Evolutionary conservation across 2,888 invertebrate species (phyloP).

Genomic region (Dasypogon diadema): DNA sequence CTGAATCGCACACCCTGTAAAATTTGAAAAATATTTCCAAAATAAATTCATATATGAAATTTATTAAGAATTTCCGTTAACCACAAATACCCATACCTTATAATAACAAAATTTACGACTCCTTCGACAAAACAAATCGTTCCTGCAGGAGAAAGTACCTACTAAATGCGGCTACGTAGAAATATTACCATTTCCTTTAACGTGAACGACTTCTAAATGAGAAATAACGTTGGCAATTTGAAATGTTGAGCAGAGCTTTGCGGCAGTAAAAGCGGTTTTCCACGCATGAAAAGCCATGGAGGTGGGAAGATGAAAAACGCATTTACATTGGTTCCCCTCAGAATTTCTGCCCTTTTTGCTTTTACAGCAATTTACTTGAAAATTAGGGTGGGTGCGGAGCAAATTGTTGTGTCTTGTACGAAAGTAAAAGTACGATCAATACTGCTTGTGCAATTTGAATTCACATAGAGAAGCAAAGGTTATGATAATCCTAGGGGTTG

Average conservation of each 20-base stretch:
- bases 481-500: neutral
- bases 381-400: neutral
- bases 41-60: neutral
- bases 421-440: slow-evolving; percentile 5
- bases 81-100: no score
- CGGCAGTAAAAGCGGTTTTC: slow-evolving; percentile 7
- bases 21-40: neutral
- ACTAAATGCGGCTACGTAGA: neutral
- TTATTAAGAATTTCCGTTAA: no score
- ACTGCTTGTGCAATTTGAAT: neutral
- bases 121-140: neutral
- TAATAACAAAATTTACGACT: neutral
- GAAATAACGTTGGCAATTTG: slow-evolving; percentile 10
- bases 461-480: neutral
- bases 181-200: slow-evolving; percentile 4
- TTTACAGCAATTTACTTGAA: slow-evolving; percentile 9
- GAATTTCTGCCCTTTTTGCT: slow-evolving; percentile 4
- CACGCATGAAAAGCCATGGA: slow-evolving; percentile 3
- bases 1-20: no score
- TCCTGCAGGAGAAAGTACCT: neutral
- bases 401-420: neutral
- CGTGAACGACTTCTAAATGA: slow-evolving; percentile 12
- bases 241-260: neutral
- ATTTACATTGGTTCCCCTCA: slow-evolving; percentile 1
- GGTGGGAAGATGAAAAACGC: slow-evolving; percentile 10